Evolutionary conservation across 2,113 vertebrate species (phyloP).

Genomic region (Seriola dumerili): DNA sequence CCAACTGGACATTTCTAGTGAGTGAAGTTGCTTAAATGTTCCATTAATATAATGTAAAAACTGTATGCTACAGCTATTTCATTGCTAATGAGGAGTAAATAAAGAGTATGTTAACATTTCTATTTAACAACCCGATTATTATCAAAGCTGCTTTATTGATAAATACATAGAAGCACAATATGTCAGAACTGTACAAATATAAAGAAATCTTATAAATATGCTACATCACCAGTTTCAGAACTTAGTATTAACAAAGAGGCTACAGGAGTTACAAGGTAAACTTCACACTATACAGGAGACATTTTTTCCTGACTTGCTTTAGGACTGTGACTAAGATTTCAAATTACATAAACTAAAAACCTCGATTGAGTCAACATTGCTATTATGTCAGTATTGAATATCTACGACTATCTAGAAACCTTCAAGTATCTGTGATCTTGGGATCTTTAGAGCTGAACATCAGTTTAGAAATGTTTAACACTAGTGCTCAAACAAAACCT

Average conservation of each 20-base stretch:
- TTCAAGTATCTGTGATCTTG: too few relatives aligned
- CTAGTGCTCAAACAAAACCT: background rate
- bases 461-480: too few relatives aligned
- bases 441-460: too few relatives aligned
- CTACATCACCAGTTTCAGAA: background rate
- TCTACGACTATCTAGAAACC: too few relatives aligned
- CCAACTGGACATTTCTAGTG: background rate
- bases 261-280: background rate
- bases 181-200: background rate
- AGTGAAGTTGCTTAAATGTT: background rate
- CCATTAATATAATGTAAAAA: conserved; percentile 36
- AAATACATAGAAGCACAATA: background rate
- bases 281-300: background rate
- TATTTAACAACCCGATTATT: background rate
- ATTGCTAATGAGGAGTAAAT: conserved; percentile 16
- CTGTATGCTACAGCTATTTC: background rate
- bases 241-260: conserved; percentile 1
- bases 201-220: conserved; percentile 7
- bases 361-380: too few relatives aligned
- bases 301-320: too few relatives aligned
- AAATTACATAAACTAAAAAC: too few relatives aligned
- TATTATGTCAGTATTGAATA: too few relatives aligned
- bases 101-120: background rate
- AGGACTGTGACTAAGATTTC: too few relatives aligned
- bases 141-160: conserved; percentile 35